phyloP scores from a whole-genome alignment of 2,888 invertebrate species.

The Chironomus riparius region DNA sequence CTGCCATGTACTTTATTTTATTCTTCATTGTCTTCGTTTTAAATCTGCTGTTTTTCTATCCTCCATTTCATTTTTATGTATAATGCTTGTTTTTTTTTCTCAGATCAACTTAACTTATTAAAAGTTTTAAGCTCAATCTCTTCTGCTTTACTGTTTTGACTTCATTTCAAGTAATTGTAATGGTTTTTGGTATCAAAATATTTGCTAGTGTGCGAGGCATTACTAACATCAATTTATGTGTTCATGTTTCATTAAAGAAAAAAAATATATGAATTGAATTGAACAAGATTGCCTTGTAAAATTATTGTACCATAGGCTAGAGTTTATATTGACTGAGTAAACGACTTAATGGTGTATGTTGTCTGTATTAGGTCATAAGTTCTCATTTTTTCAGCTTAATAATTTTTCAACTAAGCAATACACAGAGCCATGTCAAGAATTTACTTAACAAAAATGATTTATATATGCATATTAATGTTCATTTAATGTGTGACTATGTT shows the following conservation, averaged over 20 bases:
- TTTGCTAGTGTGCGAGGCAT: background rate
- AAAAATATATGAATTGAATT: background rate
- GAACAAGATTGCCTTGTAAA: constrained; percentile 23
- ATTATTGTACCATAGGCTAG: background rate
- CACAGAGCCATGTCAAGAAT: too few relatives aligned
- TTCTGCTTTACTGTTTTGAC: background rate
- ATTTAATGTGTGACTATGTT: too few relatives aligned
- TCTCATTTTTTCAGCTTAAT: background rate
- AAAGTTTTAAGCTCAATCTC: too few relatives aligned
- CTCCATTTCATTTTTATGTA: too few relatives aligned
- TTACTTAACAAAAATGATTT: background rate
- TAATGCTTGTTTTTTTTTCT: too few relatives aligned
- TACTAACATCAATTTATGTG: background rate
- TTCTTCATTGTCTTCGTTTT: too few relatives aligned
- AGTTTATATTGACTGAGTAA: background rate
- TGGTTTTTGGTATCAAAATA: background rate
- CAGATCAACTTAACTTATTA: too few relatives aligned
- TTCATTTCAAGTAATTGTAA: background rate
- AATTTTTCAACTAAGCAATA: background rate
- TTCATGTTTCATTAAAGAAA: background rate
- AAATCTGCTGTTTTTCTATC: too few relatives aligned
- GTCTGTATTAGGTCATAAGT: background rate
- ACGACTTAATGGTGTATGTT: background rate
- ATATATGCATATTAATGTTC: background rate
- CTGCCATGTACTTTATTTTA: too few relatives aligned